Conservation (phyloP, 2,888 invertebrate species). For the Sminthurinus aureus region DNA sequence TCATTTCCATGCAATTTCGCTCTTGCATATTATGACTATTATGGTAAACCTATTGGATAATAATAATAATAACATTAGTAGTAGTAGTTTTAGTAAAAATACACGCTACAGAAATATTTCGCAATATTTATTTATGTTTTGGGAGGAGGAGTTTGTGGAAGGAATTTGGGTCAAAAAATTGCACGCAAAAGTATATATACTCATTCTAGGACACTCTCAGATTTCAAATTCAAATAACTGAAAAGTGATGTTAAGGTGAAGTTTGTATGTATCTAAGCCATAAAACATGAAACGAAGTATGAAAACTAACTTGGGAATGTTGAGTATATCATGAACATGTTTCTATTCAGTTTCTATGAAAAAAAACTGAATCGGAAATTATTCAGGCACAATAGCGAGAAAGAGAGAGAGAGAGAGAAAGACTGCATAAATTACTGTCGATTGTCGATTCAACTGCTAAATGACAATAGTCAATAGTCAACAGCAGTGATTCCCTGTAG, state of each 20-base stretch:
- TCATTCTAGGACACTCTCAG: not conserved
- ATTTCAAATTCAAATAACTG: not conserved
- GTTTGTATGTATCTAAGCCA: not conserved
- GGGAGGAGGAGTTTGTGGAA: not conserved
- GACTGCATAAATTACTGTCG: too few relatives aligned
- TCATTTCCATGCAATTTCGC: not conserved
- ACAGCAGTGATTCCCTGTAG: not conserved
- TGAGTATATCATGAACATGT: too few relatives aligned
- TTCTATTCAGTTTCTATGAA: not conserved
- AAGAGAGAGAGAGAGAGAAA: too few relatives aligned
- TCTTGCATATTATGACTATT: not conserved
- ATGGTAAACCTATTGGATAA: too few relatives aligned
- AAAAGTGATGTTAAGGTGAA: slow-evolving; percentile 1
- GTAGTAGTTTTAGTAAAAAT: too few relatives aligned
- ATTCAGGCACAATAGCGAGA: not conserved
- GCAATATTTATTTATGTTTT: not conserved
- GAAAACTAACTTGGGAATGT: too few relatives aligned
- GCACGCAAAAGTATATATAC: not conserved
- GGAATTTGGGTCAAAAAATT: not conserved
- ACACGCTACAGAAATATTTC: not conserved
- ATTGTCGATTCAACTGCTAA: not conserved
- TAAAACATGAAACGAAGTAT: too few relatives aligned
- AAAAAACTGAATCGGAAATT: not conserved
- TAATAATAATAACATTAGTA: too few relatives aligned
- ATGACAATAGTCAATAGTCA: not conserved